Evolutionary conservation across 2,797 vertebrate species (phyloP), one percentile per base, ranked within the genome.

Genomic region (Merluccius polli): DNA sequence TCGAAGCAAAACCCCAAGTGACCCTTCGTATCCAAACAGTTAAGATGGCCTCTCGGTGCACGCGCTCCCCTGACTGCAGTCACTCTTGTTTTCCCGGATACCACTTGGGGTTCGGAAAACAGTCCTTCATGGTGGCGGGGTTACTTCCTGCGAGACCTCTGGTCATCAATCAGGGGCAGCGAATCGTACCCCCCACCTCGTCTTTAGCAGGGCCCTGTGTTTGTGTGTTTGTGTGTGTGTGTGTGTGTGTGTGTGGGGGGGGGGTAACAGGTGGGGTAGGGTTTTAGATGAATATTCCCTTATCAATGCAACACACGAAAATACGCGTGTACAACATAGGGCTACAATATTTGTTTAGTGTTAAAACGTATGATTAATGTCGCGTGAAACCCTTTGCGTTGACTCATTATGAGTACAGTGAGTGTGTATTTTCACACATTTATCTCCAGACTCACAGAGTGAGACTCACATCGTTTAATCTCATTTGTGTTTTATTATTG

Each of bases 51-150:
- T 88, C 85, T 86, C 86, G 89, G 87, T 89, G 81, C 86, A 90
- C 86, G 78, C 65, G 86, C 87, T 90, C 83, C 87, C 79, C 84
- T 4, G 80, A 82, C 90, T 88, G 86, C 85, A 88, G 86, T 87
- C 82, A 29, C 72, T 89, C 88, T 82, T 92, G 90, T 92, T 93
- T 93, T 93, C 78, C 90, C 89, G 90, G 92, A 92, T 92, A 90
- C 91, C 89, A 90, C 92, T 92, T 87, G 89, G 90, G 90, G 89
- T 91, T 91, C 87, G 87, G 87, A 92, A 92, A 93, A 91, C 89
- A 92, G 88, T 90, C 89, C 91, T 93, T 93, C 92, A 91, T 90
- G 91, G 91, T 93, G 92, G 91, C 68, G 89, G 88, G 90, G 91
- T 91, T 90, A 92, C 87, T 92, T 93, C 91, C 92, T 92, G 87